Conservation (phyloP, 1,140 invertebrate genomes). For the Apis cerana region DNA sequence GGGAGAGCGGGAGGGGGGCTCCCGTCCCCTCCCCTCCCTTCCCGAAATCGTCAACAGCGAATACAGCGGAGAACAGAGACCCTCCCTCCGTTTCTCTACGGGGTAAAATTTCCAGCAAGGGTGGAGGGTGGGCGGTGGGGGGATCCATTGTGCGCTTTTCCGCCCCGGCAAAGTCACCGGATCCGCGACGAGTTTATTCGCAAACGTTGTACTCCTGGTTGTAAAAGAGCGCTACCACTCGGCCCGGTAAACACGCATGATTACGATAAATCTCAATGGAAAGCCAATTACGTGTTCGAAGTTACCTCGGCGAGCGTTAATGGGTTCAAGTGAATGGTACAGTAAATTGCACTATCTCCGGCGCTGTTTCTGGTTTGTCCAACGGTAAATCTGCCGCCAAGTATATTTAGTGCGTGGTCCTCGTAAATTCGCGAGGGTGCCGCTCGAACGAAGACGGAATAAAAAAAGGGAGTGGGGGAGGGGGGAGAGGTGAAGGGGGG, state of each 20-base stretch:
- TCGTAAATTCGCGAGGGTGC: slow-evolving; percentile 54
- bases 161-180: background rate
- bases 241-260: slow-evolving; percentile 51
- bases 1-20: too few relatives aligned
- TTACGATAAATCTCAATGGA: slow-evolving; percentile 68
- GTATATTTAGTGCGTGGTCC: slow-evolving; percentile 51
- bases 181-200: slow-evolving; percentile 31
- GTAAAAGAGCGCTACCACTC: slow-evolving; percentile 29
- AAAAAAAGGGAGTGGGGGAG: background rate
- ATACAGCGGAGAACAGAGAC: background rate
- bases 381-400: slow-evolving; percentile 46
- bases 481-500: background rate
- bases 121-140: fast-evolving
- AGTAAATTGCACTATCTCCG: slow-evolving; percentile 63
- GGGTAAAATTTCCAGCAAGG: background rate
- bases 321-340: slow-evolving; percentile 69
- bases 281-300: slow-evolving; percentile 63
- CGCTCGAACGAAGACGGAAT: background rate
- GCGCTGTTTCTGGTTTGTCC: slow-evolving; percentile 58
- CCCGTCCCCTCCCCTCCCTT: background rate
- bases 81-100: too few relatives aligned
- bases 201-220: background rate
- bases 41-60: background rate
- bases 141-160: background rate
- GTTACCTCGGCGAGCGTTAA: slow-evolving; percentile 59